Percentiles rank a stretch among this genome's conserved stretches.
These are phyloP conservation scores for Xiphorhynchus erythropygius DNA, from an alignment of 2,797 vertebrate genomes.

Conservation along the genomic window DNA sequence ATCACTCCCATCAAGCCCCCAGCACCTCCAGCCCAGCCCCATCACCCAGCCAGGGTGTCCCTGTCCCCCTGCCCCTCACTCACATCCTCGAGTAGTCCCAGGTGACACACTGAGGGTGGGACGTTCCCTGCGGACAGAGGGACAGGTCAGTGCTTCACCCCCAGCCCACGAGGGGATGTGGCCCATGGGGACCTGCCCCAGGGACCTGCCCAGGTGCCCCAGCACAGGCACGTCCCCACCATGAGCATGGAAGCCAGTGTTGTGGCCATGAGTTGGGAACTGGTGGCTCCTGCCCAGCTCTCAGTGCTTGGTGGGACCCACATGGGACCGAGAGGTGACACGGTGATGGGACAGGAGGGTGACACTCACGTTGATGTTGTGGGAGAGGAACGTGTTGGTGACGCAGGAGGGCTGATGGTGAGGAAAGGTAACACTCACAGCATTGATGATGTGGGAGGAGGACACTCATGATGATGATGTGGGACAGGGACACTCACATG, in stretches of 20 bases:
- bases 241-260: accelerated
- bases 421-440: not conserved
- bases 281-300: not conserved
- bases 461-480: not conserved
- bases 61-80: slow-evolving; percentile 69
- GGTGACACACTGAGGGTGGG: slow-evolving; percentile 91
- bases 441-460: accelerated
- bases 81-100: slow-evolving; percentile 94
- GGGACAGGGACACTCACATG: accelerated
- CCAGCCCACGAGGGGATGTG: not conserved
- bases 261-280: not conserved
- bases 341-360: accelerated
- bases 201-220: not conserved
- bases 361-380: not conserved
- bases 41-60: not conserved
- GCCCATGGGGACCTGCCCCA: not conserved
- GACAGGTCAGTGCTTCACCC: not conserved
- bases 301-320: not conserved
- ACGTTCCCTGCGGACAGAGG: slow-evolving; percentile 85
- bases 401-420: not conserved
- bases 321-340: not conserved
- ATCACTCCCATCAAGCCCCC: not conserved
- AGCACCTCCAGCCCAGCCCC: not conserved
- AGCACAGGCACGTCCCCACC: accelerated
- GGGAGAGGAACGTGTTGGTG: slow-evolving; percentile 48